Conservation (phyloP, 2,113 vertebrate species). For the Phyllostomus discolor region DNA sequence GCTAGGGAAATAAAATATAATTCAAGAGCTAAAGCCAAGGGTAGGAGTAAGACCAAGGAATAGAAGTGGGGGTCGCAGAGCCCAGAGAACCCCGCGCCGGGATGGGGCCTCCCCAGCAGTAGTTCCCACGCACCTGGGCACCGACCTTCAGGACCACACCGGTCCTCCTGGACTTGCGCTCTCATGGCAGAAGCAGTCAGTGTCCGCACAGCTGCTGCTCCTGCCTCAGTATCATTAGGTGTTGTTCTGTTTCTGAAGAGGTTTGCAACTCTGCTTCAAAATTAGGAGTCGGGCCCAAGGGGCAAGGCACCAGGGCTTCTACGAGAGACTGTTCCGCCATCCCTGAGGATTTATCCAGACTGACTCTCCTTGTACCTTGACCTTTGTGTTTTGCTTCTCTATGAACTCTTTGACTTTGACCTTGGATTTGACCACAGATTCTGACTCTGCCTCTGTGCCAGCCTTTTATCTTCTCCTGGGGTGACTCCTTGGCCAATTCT, state of each 20-base stretch:
- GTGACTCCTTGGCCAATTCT: not conserved
- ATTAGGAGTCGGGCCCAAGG: not conserved
- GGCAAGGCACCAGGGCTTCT: not conserved
- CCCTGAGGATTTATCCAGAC: not conserved
- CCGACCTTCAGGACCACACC: not conserved
- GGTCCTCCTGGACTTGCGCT: not conserved
- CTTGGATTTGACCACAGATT: not conserved
- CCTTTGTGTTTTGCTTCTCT: not conserved
- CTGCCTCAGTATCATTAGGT: not conserved
- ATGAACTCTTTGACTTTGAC: not conserved
- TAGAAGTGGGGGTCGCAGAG: not conserved
- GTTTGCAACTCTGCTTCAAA: not conserved
- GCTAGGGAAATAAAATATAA: not conserved
- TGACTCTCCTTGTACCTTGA: not conserved
- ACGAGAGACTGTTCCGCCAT: not conserved
- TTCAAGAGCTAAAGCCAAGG: not conserved
- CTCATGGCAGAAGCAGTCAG: not conserved
- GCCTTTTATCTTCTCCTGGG: not conserved
- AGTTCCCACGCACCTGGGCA: too few species aligned
- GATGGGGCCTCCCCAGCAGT: not conserved
- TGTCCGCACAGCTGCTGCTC: rapidly evolving
- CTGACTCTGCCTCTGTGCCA: not conserved
- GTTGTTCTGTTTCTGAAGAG: not conserved
- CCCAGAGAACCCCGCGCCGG: not conserved
- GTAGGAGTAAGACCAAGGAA: not conserved